A percentile compares a stretch with the other conserved stretches of the same genome.
Conservation (phyloP, 2,797 vertebrate species). For the Amblyopsis hoosieri region DNA sequence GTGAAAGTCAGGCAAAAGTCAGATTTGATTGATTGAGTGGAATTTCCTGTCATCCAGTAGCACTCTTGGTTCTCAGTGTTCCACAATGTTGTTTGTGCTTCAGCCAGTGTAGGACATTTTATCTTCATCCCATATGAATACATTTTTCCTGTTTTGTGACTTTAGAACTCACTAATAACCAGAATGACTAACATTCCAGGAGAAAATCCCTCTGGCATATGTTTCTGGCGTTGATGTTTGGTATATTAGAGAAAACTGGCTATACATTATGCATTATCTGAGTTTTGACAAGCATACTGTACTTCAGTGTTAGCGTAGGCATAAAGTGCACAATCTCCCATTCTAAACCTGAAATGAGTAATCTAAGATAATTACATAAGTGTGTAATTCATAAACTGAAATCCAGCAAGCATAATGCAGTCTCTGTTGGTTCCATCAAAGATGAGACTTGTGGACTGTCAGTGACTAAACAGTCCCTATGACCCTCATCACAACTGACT, state of each 20-base stretch:
- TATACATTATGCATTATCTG: too few species aligned
- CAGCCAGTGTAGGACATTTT: slow-evolving; percentile 27
- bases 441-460: too few species aligned
- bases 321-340: background rate
- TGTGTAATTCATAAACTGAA: background rate
- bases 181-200: background rate
- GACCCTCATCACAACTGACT: too few species aligned
- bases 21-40: too few species aligned
- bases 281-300: too few species aligned
- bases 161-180: too few species aligned
- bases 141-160: slow-evolving; percentile 2
- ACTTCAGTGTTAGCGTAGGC: background rate
- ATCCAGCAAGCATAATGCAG: background rate
- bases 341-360: too few species aligned
- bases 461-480: too few species aligned
- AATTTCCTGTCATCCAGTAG: slow-evolving; percentile 14
- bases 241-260: background rate
- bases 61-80: slow-evolving; percentile 1
- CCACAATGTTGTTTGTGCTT: slow-evolving; percentile 19
- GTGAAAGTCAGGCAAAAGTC: too few species aligned
- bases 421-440: too few species aligned
- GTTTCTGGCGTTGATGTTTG: too few species aligned
- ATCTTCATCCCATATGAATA: slow-evolving; percentile 24
- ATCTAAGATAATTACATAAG: too few species aligned
- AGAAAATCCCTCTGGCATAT: background rate